Conservation (phyloP, 2,888 invertebrate genomes). For the Petrophora chlorosata region DNA sequence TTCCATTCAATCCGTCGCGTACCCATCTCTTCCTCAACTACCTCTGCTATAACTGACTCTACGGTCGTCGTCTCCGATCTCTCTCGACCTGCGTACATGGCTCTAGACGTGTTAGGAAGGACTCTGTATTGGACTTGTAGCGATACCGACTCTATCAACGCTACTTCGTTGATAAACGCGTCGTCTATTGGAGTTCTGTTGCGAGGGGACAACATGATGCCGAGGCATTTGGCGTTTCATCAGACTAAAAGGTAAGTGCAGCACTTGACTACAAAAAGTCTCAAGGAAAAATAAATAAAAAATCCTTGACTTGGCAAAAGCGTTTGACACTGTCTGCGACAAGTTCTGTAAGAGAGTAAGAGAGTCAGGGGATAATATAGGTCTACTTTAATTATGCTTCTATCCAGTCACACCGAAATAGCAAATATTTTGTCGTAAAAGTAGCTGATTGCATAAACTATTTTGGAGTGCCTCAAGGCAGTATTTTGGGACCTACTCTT, state of each 20-base stretch:
- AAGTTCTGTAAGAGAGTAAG: too few relatives aligned
- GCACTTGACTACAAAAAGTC: too few relatives aligned
- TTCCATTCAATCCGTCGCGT: constrained; percentile 89
- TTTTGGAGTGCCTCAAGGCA: too few relatives aligned
- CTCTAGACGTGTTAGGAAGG: constrained; percentile 92
- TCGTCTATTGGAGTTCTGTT: constrained; percentile 88
- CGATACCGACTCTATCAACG: constrained; percentile 93
- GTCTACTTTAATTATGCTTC: too few relatives aligned
- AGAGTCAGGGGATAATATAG: too few relatives aligned
- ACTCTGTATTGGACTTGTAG: constrained; percentile 95
- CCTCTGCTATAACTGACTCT: constrained; percentile 64
- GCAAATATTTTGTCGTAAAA: too few relatives aligned
- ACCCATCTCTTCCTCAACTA: constrained; percentile 62
- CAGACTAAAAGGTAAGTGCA: constrained; percentile 87
- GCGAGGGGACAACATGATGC: constrained; percentile 90
- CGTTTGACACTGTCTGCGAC: too few relatives aligned
- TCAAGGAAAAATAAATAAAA: too few relatives aligned
- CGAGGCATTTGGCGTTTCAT: constrained; percentile 92
- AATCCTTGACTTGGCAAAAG: too few relatives aligned
- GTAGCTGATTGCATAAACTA: too few relatives aligned
- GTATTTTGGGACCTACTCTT: too few relatives aligned
- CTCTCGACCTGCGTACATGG: constrained; percentile 91
- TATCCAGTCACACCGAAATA: too few relatives aligned
- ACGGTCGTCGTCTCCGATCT: constrained; percentile 83
- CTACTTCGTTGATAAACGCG: constrained; percentile 89